Conservation (phyloP, 2,113 vertebrate genomes). For the Tympanuchus pallidicinctus region DNA sequence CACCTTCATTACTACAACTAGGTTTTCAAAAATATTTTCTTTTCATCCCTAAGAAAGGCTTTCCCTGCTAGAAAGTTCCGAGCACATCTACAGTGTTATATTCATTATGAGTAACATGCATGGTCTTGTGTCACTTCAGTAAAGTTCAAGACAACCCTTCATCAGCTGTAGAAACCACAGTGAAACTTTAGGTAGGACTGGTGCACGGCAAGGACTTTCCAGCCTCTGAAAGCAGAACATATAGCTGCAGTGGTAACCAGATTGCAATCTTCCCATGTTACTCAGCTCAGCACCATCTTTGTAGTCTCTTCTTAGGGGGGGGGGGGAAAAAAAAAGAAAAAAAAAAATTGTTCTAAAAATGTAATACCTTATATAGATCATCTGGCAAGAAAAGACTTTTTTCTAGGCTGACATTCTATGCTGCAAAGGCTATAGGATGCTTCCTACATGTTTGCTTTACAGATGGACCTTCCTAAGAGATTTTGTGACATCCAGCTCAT, state of each 20-base stretch:
- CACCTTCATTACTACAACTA: neutral
- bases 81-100: neutral
- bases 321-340: neutral
- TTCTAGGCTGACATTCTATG: neutral
- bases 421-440: neutral
- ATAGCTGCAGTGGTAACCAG: slow-evolving; percentile 15
- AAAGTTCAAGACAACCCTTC: slow-evolving; percentile 51
- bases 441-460: neutral
- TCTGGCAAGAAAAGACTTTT: neutral
- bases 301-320: slow-evolving; percentile 1
- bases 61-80: neutral
- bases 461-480: neutral
- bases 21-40: neutral
- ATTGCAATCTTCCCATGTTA: slow-evolving; percentile 37
- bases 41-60: neutral
- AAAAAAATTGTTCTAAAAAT: slow-evolving; percentile 7
- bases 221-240: slow-evolving; percentile 62
- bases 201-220: slow-evolving; percentile 76
- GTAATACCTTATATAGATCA: slow-evolving; percentile 34
- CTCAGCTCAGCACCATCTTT: slow-evolving; percentile 31
- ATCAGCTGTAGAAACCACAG: slow-evolving; percentile 76
- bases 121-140: neutral
- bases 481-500: neutral
- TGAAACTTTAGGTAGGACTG: slow-evolving; percentile 45
- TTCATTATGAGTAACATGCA: neutral